Evolutionary conservation across 2,113 vertebrate species (phyloP), one percentile per base, ranked within the genome.

Genomic region (Tiliqua scincoides): DNA sequence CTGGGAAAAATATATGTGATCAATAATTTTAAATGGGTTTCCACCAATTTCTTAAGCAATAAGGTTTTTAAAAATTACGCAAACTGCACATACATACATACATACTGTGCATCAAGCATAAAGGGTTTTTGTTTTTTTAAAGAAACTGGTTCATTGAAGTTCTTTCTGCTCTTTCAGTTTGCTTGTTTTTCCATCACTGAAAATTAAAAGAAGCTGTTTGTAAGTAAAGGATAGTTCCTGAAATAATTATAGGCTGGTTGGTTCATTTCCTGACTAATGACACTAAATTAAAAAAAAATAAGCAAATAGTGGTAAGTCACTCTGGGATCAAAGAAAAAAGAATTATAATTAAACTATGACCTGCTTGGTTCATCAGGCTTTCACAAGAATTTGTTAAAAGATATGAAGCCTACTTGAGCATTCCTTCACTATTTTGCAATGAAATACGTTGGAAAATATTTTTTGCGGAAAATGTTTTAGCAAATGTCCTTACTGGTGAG

Each of bases 251-350:
- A 82, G 27, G 11, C 14, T 86, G 87, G 79, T 77, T 79, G 81
- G 77, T 90, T 35, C 48, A 73, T 89, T 88, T 93, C 57, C 77
- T 85, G 67, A 84, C 85, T 92, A 84, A 87, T 89, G 32, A 3
- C 27, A 85, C 1, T 82, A 25, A 77, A 91, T 82, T 21, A 77
- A 91, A 86, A 84, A 81, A 83, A 48, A 87, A 21, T 74, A 18
- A 79, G 75, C 52, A 79, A 90, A 70, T 88, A 40, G 0, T 75
- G 85, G 82, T 92, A 83, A 85, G 23, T 92, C 71, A 86, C 1
- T 73, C 18, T 52, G 35, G 88, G 77, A 90, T 90, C 72, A 12
- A 83, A 85, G 82, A 92, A 92, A 59, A 92, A 91, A 91, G 90
- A 67, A 18, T 91, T 79, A n/a, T 52, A 73, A 61, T 90, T 91